phyloP scores from a whole-genome alignment of 2,797 vertebrate genomes.

The Sparus aurata region DNA sequence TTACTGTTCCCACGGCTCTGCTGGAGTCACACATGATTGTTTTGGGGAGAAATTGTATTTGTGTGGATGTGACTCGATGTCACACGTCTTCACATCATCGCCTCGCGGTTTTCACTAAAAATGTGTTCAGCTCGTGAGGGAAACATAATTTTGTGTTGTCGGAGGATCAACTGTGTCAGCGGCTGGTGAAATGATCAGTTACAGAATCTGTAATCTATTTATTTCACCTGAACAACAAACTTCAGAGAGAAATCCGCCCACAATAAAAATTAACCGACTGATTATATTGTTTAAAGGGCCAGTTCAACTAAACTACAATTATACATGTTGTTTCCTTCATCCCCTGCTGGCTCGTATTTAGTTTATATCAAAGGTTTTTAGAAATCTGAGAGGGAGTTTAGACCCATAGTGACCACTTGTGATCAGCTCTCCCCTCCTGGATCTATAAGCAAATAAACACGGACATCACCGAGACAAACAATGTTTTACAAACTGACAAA shows the following conservation, averaged over 20 bases:
- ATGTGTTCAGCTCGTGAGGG: conserved; percentile 4
- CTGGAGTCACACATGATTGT: conserved; percentile 64
- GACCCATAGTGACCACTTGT: too few relatives aligned
- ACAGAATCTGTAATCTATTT: conserved; percentile 14
- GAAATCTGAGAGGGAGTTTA: too few relatives aligned
- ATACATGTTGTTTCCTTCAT: too few relatives aligned
- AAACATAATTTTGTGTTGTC: background rate
- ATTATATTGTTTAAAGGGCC: background rate
- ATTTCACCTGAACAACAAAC: conserved; percentile 10
- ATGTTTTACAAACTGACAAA: too few relatives aligned
- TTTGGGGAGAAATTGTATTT: conserved; percentile 66
- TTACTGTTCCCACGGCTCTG: conserved; percentile 73
- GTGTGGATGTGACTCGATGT: conserved; percentile 63
- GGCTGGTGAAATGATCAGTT: conserved; percentile 52
- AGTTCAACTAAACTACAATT: background rate
- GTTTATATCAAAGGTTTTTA: too few relatives aligned
- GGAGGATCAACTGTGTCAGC: conserved; percentile 27
- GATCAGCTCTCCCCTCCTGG: too few relatives aligned
- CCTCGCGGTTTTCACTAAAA: background rate
- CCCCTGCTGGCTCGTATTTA: too few relatives aligned
- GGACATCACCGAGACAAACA: too few relatives aligned
- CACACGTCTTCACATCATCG: conserved; percentile 8
- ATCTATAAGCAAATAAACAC: too few relatives aligned
- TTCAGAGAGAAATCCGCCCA: background rate
- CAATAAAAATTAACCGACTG: rapidly evolving